These are phyloP conservation scores for Sycophila sp. DNA, from an alignment of 1,140 invertebrate genomes.

Conservation along the genomic window DNA sequence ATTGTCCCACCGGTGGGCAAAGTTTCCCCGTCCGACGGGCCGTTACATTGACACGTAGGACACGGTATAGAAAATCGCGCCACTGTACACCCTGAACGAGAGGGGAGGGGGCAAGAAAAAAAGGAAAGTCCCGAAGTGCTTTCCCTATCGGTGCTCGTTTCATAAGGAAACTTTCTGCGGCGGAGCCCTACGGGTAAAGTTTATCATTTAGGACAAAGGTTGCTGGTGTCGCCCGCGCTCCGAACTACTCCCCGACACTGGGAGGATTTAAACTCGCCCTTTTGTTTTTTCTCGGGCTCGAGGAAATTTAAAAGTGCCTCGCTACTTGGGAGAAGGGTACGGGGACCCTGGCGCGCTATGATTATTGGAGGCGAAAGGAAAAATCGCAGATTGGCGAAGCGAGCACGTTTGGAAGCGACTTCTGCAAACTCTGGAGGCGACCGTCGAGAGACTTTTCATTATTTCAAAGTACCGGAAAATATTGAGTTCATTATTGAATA, in stretches of 20 bases:
- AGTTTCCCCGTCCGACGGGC: background rate
- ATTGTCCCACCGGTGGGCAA: background rate
- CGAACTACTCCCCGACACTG: too few species aligned
- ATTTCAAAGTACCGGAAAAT: too few species aligned
- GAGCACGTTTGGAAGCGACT: constrained; percentile 2
- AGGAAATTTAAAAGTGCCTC: constrained; percentile 20
- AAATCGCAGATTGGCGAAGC: background rate
- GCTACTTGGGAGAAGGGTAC: background rate
- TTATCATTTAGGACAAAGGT: constrained; percentile 60
- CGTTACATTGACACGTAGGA: constrained; percentile 16
- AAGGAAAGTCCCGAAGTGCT: constrained; percentile 51
- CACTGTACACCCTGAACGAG: too few species aligned
- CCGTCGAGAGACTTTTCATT: too few species aligned
- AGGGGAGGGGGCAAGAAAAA: constrained; percentile 39
- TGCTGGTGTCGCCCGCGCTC: constrained; percentile 36
- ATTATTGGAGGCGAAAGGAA: background rate
- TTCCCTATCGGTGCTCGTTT: constrained; percentile 53
- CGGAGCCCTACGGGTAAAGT: constrained; percentile 51
- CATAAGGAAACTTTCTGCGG: constrained; percentile 53
- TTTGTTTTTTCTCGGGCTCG: constrained; percentile 9
- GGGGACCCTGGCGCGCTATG: background rate
- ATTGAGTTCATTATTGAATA: too few species aligned
- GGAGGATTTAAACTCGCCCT: too few species aligned
- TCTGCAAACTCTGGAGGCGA: too few species aligned
- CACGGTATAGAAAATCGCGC: background rate